Base-by-base conservation (phyloP, 2,113 vertebrate species). In the Symphodus melops region DNA sequence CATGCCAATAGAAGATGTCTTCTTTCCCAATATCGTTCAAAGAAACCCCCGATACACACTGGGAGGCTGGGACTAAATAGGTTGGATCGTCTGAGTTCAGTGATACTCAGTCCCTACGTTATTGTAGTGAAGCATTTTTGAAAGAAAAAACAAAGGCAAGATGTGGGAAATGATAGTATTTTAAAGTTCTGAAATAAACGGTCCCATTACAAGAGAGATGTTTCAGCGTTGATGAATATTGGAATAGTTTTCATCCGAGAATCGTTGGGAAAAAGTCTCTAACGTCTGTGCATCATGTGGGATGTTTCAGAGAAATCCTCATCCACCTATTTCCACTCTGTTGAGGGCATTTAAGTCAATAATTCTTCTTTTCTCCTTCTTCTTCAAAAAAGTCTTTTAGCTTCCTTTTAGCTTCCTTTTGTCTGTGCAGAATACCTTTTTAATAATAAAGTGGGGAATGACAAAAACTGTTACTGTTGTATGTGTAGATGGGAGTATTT, bases 391-490 rank as follows among this genome's bases (percentile, higher is more conserved):
- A 5, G 28, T 33, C 71, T 80, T 85, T 36, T 68, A 72, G 68
- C 62, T 76, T 79, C 60, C 61, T 10, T 55, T 21, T 58, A 33
- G 55, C 77, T 54, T 72, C 39, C 76, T 79, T 88, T 81, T 88
- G n/a, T 75, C 69, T 88, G 72, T 92, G 68, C 66, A 51, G 66
- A 75, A 61, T 69, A 79, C 65, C 17, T 7, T 82, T 78, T 80
- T 82, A 68, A 68, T 9, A 91, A 92, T 91, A 92, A 92, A 92
- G 81, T 82, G 82, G 48, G 81, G 64, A 62, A 76, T 82, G 68
- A 64, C 71, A 78, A 70, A 77, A 82, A 68, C 36, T n/a, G 60
- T 72, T 67, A 79, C 60, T 89, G 82, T 88, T 56, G 72, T 91
- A 80, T 92, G 77, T 92, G 77, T 75, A 83, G 75, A 88, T 65